phyloP scores from a whole-genome alignment of 2,888 invertebrate genomes.

The Cryptops parisi region DNA sequence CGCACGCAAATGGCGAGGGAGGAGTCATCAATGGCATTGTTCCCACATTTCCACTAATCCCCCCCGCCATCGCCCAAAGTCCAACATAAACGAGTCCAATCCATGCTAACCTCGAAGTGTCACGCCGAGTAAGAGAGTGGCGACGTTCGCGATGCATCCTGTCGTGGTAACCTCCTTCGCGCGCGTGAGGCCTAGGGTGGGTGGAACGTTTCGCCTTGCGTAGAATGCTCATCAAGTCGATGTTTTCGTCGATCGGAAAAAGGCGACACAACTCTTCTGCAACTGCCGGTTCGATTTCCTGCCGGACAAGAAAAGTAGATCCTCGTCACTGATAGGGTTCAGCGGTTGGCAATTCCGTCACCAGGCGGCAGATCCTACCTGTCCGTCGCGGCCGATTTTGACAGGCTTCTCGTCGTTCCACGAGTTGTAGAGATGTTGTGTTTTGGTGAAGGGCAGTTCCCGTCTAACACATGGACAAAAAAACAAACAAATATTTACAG shows the following conservation, averaged over 20 bases:
- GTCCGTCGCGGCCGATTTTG: conserved; percentile 95
- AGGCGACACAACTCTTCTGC: conserved; percentile 86
- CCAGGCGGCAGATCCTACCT: conserved; percentile 28
- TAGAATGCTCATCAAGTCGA: conserved; percentile 75
- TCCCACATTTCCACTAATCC: too few relatives aligned
- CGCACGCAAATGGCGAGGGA: too few relatives aligned
- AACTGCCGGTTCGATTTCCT: conserved; percentile 92
- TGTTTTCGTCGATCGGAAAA: conserved; percentile 79
- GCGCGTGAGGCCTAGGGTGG: conserved; percentile 14
- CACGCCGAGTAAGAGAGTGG: conserved; percentile 7
- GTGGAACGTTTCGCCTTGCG: conserved; percentile 65
- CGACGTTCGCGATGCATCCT: conserved; percentile 3
- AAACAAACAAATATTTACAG: too few relatives aligned
- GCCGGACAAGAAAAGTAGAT: conserved; percentile 30
- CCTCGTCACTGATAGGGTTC: too few relatives aligned
- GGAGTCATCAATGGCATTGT: not conserved
- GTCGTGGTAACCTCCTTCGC: conserved; percentile 14
- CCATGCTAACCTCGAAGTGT: conserved; percentile 12
- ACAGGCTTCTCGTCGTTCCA: conserved; percentile 99
- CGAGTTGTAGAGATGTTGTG: conserved; percentile 83
- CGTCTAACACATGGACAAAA: too few relatives aligned
- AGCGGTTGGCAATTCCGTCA: too few relatives aligned
- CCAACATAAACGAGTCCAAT: not conserved
- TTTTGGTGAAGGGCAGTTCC: conserved; percentile 81
- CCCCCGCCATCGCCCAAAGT: too few relatives aligned